phyloP scores from a whole-genome alignment of 2,888 invertebrate genomes.

The Eupithecia insigniata region DNA sequence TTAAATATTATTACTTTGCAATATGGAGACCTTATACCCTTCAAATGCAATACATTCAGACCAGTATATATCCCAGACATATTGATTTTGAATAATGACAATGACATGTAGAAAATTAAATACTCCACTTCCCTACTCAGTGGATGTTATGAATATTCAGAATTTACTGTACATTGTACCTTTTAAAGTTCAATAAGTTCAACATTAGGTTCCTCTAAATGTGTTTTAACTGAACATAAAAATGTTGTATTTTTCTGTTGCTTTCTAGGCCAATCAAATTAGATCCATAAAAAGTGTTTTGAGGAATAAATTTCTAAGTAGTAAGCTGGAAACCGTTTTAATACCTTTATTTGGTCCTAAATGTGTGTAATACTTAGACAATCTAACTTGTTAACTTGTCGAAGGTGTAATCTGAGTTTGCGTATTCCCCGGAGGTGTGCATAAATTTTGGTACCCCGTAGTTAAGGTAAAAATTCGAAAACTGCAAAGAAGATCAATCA shows the following conservation, averaged over 20 bases:
- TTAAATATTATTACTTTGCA: not conserved
- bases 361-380: no score
- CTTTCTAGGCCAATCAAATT: no score
- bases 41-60: not conserved
- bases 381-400: no score
- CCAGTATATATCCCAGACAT: not conserved
- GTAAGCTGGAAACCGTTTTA: no score
- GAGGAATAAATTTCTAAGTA: no score
- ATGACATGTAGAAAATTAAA: constrained; percentile 6
- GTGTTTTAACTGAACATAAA: not conserved
- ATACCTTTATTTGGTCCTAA: no score
- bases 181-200: not conserved
- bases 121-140: not conserved
- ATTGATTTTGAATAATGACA: not conserved
- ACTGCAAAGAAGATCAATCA: no score
- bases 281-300: no score
- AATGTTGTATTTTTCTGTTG: not conserved
- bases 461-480: no score
- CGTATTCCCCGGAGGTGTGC: no score
- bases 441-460: no score
- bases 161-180: constrained; percentile 2
- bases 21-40: not conserved
- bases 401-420: no score
- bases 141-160: constrained; percentile 2
- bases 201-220: not conserved